phyloP scores from a whole-genome alignment of 2,113 vertebrate species.

The Capreolus pygargus region DNA sequence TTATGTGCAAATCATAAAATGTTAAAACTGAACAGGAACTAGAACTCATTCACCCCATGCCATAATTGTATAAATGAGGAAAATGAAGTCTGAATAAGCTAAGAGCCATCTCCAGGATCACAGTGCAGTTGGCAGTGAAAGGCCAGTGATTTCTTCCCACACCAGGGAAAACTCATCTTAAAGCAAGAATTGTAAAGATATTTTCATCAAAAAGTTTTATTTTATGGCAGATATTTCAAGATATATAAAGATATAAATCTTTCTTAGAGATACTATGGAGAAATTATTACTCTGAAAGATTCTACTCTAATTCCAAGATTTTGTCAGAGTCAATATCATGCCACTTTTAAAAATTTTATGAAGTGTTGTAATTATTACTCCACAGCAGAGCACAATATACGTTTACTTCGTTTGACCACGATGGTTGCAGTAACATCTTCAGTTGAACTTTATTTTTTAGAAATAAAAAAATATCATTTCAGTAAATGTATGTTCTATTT shows the following conservation, averaged over 20 bases:
- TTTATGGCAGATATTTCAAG: conserved; percentile 42
- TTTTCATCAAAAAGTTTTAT: conserved; percentile 37
- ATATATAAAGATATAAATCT: neutral
- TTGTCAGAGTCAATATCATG: neutral
- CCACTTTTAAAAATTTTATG: neutral
- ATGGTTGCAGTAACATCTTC: neutral
- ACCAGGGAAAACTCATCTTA: neutral
- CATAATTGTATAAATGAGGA: conserved; percentile 15
- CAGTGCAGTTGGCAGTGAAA: neutral
- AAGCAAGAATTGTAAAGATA: conserved; percentile 2
- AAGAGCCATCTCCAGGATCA: neutral
- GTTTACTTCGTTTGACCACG: neutral
- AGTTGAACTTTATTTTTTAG: neutral
- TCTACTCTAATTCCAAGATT: conserved; percentile 31
- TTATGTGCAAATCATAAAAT: conserved; percentile 33
- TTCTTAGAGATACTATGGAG: conserved; percentile 14
- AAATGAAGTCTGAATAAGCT: conserved; percentile 1
- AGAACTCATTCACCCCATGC: conserved; percentile 3
- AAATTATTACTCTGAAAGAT: conserved; percentile 25
- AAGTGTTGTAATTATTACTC: neutral
- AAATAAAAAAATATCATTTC: conserved; percentile 1
- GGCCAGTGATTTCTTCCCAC: neutral
- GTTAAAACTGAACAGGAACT: neutral
- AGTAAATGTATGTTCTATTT: conserved; percentile 31
- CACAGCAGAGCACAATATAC: neutral